Evolutionary conservation across 2,797 vertebrate species (phyloP), one percentile per base, ranked within the genome.

Genomic region (Alauda arvensis): DNA sequence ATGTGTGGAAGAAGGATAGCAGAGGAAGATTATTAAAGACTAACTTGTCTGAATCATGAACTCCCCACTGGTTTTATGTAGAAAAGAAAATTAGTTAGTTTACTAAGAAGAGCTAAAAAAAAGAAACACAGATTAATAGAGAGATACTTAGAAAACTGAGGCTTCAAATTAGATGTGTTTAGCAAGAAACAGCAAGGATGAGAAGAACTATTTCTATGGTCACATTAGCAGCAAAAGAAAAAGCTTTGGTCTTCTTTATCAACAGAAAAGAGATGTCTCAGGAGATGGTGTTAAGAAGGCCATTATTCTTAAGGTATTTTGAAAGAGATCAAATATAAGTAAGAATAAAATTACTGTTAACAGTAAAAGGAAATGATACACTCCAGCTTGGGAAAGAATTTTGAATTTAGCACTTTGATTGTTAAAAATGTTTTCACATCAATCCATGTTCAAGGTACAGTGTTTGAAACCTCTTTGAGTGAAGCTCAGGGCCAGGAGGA

Each of bases 1-100:
- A 31, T 53, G 39, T 70, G 42, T 16, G 6, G 70, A 89, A 85
- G 61, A 61, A 80, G 48, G 60, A 69, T 59, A 76, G 53, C 37
- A 84, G 79, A 88, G 61, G 43, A 84, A 46, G 66, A 77, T 86
- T 90, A 48, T 85, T 87, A 88, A 90, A 70, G 39, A 56, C 56
- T 72, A 77, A 60, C 68, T 89, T 81, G 61, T 28, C 49, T 86
- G 83, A 72, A 77, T 84, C 21, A 49, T 84, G 49, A 86, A 59
- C 61, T 91, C 78, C 71, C 31, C 34, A 56, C 57, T 79, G 68
- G 18, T 48, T 86, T 77, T 82, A 82, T 49, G 46, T 53, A 59
- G 71, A 63, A 81, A 81, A 77, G 74, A 51, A 89, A 78, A 87
- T 79, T 33, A 84, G 26, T 56, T 88, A 14, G 59, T 91, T 93